Conservation (phyloP, 1,140 invertebrate species). For the Cydia pomonella region DNA sequence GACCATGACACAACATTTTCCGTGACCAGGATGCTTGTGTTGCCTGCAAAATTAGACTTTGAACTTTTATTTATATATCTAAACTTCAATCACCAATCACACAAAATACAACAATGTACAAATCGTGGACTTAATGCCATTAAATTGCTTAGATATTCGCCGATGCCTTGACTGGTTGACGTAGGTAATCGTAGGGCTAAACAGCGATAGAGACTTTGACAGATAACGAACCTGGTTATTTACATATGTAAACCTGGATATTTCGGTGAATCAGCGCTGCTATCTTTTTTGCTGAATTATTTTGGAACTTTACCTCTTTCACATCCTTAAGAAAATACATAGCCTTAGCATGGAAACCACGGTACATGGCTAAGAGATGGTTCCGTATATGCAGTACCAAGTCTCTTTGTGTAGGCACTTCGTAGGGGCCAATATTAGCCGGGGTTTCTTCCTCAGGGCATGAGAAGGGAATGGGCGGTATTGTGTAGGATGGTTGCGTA, state of each 20-base stretch:
- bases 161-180: too few relatives aligned
- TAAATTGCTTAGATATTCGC: too few relatives aligned
- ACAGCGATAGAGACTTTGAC: too few relatives aligned
- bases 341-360: slow-evolving; percentile 49
- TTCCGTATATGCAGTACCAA: slow-evolving; percentile 46
- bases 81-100: too few relatives aligned
- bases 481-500: slow-evolving; percentile 13
- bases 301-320: slow-evolving; percentile 56
- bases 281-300: too few relatives aligned
- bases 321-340: slow-evolving; percentile 55
- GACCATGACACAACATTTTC: slow-evolving; percentile 41
- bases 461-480: slow-evolving; percentile 35
- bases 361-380: slow-evolving; percentile 44
- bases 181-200: too few relatives aligned
- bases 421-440: slow-evolving; percentile 50
- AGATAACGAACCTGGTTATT: too few relatives aligned
- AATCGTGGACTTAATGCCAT: too few relatives aligned
- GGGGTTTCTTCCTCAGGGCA: slow-evolving; percentile 50
- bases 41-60: slow-evolving; percentile 35
- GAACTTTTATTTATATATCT: too few relatives aligned
- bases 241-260: too few relatives aligned
- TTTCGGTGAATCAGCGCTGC: too few relatives aligned
- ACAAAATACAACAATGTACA: too few relatives aligned
- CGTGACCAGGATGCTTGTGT: slow-evolving; percentile 41
- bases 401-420: slow-evolving; percentile 54